Evolutionary conservation across 2,113 vertebrate species (phyloP), one percentile per base, ranked within the genome.

Genomic region (Lampris incognitus): DNA sequence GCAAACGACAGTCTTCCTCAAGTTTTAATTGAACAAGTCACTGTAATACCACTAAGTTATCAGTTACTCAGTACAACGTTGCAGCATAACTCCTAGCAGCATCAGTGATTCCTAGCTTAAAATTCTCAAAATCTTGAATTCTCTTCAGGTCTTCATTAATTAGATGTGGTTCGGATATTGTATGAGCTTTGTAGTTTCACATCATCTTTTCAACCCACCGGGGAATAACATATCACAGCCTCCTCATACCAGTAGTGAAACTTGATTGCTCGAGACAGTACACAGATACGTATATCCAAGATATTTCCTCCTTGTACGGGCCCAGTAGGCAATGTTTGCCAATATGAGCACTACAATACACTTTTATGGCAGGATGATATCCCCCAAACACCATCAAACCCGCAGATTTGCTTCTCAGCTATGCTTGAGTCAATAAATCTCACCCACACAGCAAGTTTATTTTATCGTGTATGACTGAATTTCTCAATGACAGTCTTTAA

Each of bases 241-340:
- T 49, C 69, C 46, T 74, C 24, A 74, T 10, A 65, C 52, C 41
- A 36, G 13, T 66, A 24, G 24, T 24, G 24, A 24, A 24, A 46
- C 50, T 38, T 7, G 51, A 36, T 1, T 40, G 3, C 38, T 8
- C 51, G n/a, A 52, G 38, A 38, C 74, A 46, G 48, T 36, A 54
- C 9, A 13, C 4, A 54, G 10, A 11, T 4, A 54, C 2, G 51
- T n/a, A 7, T 7, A 38, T 1, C 13, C 9, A n/a, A 0, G 24
- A 39, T 46, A 79, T 73, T 79, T 77, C 69, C 66, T 69, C 1
- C 13, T 36, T 56, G 51, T 13, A 10, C 5, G 3, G 24, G 9
- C 42, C 46, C 6, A 24, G 70, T 52, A 52, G 5, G 5, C 36
- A 13, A 11, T 2, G 51, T 0, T n/a, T 38, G 41, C 50, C 42